Conservation (phyloP, 2,113 vertebrate genomes). For the Illadopsis cleaveri region DNA sequence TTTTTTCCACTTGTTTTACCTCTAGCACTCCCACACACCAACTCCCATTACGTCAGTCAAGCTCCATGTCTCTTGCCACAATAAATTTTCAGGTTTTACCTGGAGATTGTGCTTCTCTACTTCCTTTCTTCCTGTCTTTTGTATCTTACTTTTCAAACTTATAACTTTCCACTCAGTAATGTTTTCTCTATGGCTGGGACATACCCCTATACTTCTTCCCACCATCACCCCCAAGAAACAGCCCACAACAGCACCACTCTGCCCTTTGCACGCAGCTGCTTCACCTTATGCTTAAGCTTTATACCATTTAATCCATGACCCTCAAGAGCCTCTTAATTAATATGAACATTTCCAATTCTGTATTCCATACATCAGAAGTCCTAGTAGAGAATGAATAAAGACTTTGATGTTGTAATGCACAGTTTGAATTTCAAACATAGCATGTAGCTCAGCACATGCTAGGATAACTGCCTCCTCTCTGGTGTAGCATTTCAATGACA, state of each 20-base stretch:
- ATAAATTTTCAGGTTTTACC: not conserved
- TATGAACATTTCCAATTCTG: not conserved
- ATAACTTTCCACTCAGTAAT: not conserved
- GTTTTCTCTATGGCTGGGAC: not conserved
- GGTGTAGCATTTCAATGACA: not conserved
- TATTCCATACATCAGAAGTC: not conserved
- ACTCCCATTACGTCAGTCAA: not conserved
- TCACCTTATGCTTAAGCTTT: not conserved
- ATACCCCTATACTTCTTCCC: not conserved
- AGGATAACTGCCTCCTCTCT: not conserved
- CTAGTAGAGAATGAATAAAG: not conserved
- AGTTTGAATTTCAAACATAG: not conserved
- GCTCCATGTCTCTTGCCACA: not conserved
- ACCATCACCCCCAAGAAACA: not conserved
- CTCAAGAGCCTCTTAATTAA: not conserved
- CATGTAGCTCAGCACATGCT: not conserved
- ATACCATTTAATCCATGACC: rapidly evolving
- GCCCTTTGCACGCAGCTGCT: not conserved
- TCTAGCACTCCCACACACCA: not conserved
- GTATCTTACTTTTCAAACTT: not conserved
- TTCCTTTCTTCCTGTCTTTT: not conserved
- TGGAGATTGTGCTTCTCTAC: not conserved
- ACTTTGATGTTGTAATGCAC: not conserved
- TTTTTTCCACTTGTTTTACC: not conserved
- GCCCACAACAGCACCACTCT: not conserved